Conservation (phyloP, 1,140 invertebrate genomes). For the Pararge aegeria region DNA sequence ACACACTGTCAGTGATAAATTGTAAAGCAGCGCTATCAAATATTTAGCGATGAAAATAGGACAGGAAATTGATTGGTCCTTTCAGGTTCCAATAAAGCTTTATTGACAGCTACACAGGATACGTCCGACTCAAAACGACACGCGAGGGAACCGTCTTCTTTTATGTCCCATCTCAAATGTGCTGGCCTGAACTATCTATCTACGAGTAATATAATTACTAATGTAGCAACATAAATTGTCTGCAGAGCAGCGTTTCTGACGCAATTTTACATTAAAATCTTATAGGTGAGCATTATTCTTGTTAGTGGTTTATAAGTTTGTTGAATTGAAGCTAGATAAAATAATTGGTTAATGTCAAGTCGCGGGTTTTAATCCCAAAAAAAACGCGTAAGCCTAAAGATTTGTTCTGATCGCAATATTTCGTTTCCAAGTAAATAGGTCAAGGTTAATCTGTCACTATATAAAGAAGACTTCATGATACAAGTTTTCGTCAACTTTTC, state of each 20-base stretch:
- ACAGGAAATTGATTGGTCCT: slow-evolving; percentile 56
- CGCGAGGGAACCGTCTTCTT: slow-evolving; percentile 44
- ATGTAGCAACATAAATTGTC: neutral
- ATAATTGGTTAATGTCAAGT: no score
- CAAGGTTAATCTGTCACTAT: no score
- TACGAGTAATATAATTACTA: neutral
- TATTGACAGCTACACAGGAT: slow-evolving; percentile 49
- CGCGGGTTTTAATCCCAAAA: no score
- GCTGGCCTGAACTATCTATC: neutral
- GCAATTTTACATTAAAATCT: neutral
- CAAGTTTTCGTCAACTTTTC: no score
- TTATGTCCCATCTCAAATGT: slow-evolving; percentile 33
- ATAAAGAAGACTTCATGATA: no score
- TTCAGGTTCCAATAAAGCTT: slow-evolving; percentile 52
- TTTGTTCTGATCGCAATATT: no score
- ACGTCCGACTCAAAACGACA: slow-evolving; percentile 34
- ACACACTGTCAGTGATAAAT: neutral
- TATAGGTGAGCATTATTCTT: no score
- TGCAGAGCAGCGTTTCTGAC: neutral
- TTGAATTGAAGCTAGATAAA: no score
- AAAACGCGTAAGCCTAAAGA: no score
- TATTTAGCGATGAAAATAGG: slow-evolving; percentile 42
- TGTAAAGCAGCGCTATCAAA: slow-evolving; percentile 2
- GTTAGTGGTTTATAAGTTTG: no score
- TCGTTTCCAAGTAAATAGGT: no score